Evolutionary conservation across 1,140 invertebrate genomes (phyloP), one percentile per base, ranked within the genome.

Genomic region (Nomia melanderi): DNA sequence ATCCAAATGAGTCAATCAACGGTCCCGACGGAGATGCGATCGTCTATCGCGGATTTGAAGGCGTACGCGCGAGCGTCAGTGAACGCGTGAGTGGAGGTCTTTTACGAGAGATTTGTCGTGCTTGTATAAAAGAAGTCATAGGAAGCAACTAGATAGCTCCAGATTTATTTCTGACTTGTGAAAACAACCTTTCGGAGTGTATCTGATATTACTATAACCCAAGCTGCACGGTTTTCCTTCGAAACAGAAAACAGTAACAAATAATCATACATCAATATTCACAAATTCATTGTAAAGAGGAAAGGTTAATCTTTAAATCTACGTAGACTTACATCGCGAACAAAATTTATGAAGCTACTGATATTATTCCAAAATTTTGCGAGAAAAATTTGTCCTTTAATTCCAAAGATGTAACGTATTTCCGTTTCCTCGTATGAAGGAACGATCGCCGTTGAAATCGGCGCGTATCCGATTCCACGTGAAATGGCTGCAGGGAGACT

Each of bases 151-250:
- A 80, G 65, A 66, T 53, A 66, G 82, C 75, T 14, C 41, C 41
- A 11, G 12, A 14, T 83, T 73, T 41, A 71, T 69, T 33, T 62
- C 56, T 50, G 56, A 67, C 73, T 64, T 67, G 76, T 63, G 69
- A 69, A 78, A 83, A 78, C 69, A 78, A 57, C 79, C 74, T 69
- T 67, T 69, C 59, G 53, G 67, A 70, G 74, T 77, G 79, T 82
- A 82, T 78, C 80, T 83, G 79, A n/a, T n/a, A n/a, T 83, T 80
- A 83, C 80, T 66, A n/a, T n/a, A n/a, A n/a, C 70, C 47, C 75
- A 73, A 1, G 41, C 41, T 14, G 11, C 41, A 69, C 47, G 69
- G 75, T 78, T 78, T 73, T n/a, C n/a, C n/a, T n/a, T n/a, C n/a
- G n/a, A n/a, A n/a, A n/a, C n/a, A n/a, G n/a, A n/a, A n/a, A n/a